Evolutionary conservation across 2,113 vertebrate species (phyloP).

Genomic region (Melozone crissalis): DNA sequence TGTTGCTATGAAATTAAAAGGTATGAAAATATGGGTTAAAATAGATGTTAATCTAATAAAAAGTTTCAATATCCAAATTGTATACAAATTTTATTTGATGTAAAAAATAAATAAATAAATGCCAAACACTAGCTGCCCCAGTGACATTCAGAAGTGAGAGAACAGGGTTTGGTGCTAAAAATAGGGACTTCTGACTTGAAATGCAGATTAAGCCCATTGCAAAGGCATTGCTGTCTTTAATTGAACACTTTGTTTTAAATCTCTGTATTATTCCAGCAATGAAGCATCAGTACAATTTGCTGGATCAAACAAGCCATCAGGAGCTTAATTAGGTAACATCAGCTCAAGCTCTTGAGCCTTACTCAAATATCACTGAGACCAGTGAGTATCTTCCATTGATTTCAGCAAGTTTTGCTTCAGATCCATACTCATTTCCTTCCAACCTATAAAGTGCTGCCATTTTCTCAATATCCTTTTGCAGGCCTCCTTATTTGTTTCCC

Average conservation of each 20-base stretch:
- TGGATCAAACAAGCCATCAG: not conserved
- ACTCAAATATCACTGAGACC: not conserved
- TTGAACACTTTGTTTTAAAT: not conserved
- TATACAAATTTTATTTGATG: too few relatives aligned
- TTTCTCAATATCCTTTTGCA: not conserved
- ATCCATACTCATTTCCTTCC: conserved; percentile 15
- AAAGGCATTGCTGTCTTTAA: not conserved
- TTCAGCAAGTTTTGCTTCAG: not conserved
- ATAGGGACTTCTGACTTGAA: not conserved
- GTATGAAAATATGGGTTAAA: not conserved
- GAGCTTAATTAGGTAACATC: not conserved
- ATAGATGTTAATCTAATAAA: not conserved
- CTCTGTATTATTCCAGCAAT: not conserved
- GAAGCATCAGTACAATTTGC: not conserved
- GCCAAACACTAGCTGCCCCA: not conserved
- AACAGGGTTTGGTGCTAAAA: not conserved
- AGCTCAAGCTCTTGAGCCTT: not conserved
- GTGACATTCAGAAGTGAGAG: not conserved
- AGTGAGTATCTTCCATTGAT: not conserved
- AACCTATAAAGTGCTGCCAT: not conserved
- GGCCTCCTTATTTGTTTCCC: not conserved
- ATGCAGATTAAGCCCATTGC: not conserved
- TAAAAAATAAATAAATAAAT: not conserved
- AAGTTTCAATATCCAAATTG: not conserved
- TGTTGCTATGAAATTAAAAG: not conserved